These are phyloP conservation scores for Agapornis canus DNA, from an alignment of 2,797 vertebrate species.

Conservation along the genomic window DNA sequence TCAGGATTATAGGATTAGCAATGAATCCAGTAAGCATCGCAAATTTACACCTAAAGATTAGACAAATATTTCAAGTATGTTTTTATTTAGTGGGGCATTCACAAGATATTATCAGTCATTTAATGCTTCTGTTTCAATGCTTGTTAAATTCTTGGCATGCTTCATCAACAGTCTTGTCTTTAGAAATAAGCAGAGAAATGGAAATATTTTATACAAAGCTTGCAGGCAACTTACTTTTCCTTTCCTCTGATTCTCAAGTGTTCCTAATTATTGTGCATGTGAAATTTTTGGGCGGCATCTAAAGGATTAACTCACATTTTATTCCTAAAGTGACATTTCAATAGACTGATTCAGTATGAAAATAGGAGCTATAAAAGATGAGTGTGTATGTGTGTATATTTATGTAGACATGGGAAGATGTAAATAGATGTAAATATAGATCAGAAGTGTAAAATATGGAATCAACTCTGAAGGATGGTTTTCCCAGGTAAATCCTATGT, in stretches of 20 bases:
- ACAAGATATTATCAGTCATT: background rate
- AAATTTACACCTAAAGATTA: background rate
- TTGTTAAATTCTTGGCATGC: background rate
- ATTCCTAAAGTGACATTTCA: background rate
- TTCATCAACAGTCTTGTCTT: background rate
- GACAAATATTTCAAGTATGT: background rate
- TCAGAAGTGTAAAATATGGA: background rate
- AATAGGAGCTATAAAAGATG: background rate
- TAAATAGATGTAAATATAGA: fast-evolving
- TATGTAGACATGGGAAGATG: fast-evolving
- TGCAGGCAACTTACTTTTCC: background rate
- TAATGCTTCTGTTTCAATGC: background rate
- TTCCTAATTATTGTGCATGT: fast-evolving
- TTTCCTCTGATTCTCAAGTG: background rate
- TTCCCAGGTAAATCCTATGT: background rate
- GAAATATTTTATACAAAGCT: background rate
- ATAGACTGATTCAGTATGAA: background rate
- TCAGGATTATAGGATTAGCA: background rate
- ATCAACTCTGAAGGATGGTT: fast-evolving
- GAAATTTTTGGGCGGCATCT: background rate
- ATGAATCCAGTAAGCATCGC: background rate
- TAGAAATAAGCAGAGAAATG: background rate
- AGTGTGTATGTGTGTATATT: fast-evolving
- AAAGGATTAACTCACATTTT: background rate
- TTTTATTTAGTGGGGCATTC: background rate